Conservation (phyloP, 2,888 invertebrate genomes). For the Brachyptera risi region DNA sequence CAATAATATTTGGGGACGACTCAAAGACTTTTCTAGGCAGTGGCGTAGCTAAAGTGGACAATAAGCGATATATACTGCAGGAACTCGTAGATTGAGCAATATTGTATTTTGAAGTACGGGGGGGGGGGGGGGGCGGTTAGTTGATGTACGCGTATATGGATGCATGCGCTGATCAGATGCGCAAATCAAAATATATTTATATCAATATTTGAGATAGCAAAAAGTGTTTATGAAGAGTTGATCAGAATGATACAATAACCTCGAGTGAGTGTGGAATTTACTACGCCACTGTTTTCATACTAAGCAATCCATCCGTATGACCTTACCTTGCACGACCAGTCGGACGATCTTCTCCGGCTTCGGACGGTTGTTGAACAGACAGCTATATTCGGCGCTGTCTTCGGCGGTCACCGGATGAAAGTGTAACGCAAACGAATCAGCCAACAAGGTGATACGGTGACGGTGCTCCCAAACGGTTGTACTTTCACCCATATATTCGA, state of each 20-base stretch:
- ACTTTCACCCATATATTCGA: conserved; percentile 51
- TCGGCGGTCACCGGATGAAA: conserved; percentile 59
- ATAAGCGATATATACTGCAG: neutral
- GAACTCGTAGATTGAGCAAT: too few species aligned
- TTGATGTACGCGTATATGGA: too few species aligned
- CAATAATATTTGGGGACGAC: conserved; percentile 4
- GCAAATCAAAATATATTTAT: too few species aligned
- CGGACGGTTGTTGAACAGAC: conserved; percentile 63
- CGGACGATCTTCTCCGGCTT: conserved; percentile 61
- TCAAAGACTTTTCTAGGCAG: neutral
- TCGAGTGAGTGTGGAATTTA: too few species aligned
- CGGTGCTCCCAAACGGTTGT: conserved; percentile 52
- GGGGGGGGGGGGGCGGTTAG: too few species aligned
- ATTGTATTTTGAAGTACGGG: too few species aligned
- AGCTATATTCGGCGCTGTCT: conserved; percentile 64
- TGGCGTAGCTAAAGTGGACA: neutral
- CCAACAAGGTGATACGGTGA: conserved; percentile 54
- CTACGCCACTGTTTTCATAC: too few species aligned
- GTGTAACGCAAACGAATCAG: conserved; percentile 58
- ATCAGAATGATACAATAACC: too few species aligned
- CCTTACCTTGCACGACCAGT: conserved; percentile 63
- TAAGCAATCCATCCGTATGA: too few species aligned
- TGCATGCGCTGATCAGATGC: too few species aligned
- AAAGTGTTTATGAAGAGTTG: too few species aligned
- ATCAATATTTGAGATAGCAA: too few species aligned